Evolutionary conservation across 2,113 vertebrate genomes (phyloP).

Genomic region (Oplegnathus fasciatus): DNA sequence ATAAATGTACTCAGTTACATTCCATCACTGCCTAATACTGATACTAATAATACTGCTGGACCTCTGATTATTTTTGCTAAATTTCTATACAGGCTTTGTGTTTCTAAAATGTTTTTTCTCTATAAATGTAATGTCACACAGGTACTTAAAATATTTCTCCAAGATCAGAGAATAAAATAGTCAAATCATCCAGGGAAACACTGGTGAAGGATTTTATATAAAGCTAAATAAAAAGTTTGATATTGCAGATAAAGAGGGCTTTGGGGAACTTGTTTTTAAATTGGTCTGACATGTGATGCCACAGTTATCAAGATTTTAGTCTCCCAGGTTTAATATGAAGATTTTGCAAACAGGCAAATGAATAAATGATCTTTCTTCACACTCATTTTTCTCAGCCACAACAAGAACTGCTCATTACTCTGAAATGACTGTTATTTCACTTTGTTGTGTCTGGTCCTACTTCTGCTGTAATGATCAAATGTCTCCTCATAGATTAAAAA

Average conservation of each 20-base stretch:
- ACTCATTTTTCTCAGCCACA: no score
- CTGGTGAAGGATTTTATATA: not conserved
- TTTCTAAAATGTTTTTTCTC: not conserved
- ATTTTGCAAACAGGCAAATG: not conserved
- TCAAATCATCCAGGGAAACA: no score
- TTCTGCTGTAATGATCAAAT: not conserved
- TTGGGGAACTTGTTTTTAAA: not conserved
- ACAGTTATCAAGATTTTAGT: not conserved
- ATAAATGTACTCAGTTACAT: no score
- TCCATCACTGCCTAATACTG: no score
- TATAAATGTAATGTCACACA: not conserved
- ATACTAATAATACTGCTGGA: not conserved
- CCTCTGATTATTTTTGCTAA: not conserved
- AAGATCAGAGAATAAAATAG: not conserved
- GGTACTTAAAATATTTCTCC: not conserved
- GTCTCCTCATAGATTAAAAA: not conserved
- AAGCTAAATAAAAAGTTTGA: not conserved
- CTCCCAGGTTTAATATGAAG: no score
- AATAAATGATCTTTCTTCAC: not conserved
- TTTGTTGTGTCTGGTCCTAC: no score
- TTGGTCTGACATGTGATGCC: not conserved
- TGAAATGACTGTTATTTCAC: not conserved
- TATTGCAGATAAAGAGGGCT: not conserved
- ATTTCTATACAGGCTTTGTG: not conserved
- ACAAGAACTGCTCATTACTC: not conserved